Conservation (phyloP, 2,888 invertebrate genomes). For the Beris chalybata region DNA sequence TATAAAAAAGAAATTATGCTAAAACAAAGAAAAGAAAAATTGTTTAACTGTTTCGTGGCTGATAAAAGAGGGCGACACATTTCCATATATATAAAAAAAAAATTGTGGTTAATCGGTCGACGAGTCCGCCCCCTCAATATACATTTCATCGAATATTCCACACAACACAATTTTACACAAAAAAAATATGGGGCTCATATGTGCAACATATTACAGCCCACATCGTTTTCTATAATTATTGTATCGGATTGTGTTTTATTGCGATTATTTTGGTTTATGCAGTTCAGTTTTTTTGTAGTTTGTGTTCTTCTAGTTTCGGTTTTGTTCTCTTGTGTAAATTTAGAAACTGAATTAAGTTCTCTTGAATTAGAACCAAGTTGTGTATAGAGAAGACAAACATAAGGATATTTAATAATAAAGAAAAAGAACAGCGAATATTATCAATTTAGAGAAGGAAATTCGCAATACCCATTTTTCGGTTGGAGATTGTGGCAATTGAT, state of each 20-base stretch:
- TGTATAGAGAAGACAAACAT: conserved; percentile 5
- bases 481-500: background rate
- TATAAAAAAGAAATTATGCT: conserved; percentile 24
- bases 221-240: too few species aligned
- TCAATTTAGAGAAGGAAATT: background rate
- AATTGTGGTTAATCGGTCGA: background rate
- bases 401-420: background rate
- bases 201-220: too few species aligned
- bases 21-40: conserved; percentile 21
- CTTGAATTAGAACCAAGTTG: too few species aligned
- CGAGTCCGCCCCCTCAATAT: background rate
- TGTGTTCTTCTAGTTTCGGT: too few species aligned
- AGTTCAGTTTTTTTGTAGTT: too few species aligned
- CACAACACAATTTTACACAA: background rate
- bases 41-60: conserved; percentile 13
- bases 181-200: background rate
- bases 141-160: background rate
- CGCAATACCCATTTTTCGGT: background rate
- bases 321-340: too few species aligned
- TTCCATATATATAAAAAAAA: background rate
- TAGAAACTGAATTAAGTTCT: too few species aligned
- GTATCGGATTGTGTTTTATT: too few species aligned
- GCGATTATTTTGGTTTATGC: too few species aligned
- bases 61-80: conserved; percentile 9
- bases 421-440: background rate